Conservation (phyloP, 1,140 invertebrate species). For the Agrilus planipennis region DNA sequence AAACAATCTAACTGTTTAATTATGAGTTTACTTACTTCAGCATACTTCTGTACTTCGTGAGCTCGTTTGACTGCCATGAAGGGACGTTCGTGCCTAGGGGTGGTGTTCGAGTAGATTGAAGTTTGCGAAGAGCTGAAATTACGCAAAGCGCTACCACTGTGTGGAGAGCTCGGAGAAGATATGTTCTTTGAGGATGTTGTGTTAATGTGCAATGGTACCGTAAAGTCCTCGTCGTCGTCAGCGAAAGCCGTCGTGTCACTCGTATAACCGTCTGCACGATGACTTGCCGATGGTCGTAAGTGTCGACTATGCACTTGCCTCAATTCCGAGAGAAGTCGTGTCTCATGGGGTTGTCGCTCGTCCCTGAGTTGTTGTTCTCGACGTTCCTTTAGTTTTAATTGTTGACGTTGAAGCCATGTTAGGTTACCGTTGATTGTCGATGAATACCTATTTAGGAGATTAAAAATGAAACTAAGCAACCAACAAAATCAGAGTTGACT, state of each 20-base stretch:
- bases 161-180: conserved; percentile 10
- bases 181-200: conserved; percentile 32
- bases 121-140: conserved; percentile 10
- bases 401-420: conserved; percentile 67
- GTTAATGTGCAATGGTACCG: conserved; percentile 52
- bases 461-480: too few relatives aligned
- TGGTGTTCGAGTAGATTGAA: conserved; percentile 8
- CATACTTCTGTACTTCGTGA: conserved; percentile 44
- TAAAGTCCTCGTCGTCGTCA: conserved; percentile 55
- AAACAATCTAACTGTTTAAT: too few relatives aligned
- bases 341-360: conserved; percentile 58
- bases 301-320: conserved; percentile 42
- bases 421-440: conserved; percentile 37
- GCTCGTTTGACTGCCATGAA: conserved; percentile 51
- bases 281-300: conserved; percentile 33
- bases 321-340: conserved; percentile 47
- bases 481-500: too few relatives aligned
- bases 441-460: conserved; percentile 8
- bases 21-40: conserved; percentile 17
- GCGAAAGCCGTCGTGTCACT: conserved; percentile 66
- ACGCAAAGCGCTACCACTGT: conserved; percentile 3
- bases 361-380: conserved; percentile 51
- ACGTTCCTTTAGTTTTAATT: conserved; percentile 59
- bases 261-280: conserved; percentile 54
- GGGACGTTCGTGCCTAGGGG: conserved; percentile 39